Evolutionary conservation across 2,797 vertebrate genomes (phyloP).

Genomic region (Galago senegalensis): DNA sequence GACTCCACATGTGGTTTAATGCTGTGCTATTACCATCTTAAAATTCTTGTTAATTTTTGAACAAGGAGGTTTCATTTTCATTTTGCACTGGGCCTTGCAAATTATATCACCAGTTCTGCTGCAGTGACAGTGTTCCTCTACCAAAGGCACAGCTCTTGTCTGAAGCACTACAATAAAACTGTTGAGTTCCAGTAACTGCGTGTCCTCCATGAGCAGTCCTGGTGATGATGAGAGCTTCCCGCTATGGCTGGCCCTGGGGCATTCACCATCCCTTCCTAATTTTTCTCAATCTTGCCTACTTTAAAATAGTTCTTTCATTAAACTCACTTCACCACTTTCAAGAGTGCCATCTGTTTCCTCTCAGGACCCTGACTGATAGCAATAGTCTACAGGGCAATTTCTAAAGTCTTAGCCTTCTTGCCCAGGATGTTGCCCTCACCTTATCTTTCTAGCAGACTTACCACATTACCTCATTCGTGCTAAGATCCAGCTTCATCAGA

Average conservation of each 20-base stretch:
- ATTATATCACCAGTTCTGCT: background rate
- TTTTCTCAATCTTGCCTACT: background rate
- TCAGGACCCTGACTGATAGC: background rate
- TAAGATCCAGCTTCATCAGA: background rate
- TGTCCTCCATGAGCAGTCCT: background rate
- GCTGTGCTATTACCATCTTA: background rate
- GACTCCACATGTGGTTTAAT: background rate
- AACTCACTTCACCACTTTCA: background rate
- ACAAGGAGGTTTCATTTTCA: background rate
- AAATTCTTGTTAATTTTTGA: background rate
- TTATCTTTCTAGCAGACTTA: background rate
- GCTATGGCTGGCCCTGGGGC: no score
- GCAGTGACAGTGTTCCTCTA: background rate
- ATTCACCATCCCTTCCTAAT: background rate
- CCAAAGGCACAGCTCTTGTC: background rate
- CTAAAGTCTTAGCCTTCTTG: background rate
- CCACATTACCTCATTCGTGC: rapidly evolving
- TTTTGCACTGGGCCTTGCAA: background rate
- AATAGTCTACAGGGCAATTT: background rate
- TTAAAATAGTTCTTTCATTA: background rate
- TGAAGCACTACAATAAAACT: background rate
- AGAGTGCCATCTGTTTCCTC: background rate
- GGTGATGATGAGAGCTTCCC: background rate
- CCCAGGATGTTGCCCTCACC: background rate
- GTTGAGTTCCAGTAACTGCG: background rate